phyloP scores from a whole-genome alignment of 2,113 vertebrate species.

The Delphinapterus leucas region DNA sequence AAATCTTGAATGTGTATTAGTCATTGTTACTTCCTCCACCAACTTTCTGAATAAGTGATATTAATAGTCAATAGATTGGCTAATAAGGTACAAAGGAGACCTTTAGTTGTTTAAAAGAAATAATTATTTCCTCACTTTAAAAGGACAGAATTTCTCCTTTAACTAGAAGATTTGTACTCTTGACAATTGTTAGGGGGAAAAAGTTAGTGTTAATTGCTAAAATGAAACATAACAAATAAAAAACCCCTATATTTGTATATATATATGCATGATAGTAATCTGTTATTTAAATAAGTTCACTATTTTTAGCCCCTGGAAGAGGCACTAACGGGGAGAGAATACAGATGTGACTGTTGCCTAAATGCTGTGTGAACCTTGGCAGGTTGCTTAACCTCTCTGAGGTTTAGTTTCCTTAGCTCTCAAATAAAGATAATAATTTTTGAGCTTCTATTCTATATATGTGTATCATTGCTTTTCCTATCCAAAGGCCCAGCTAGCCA shows the following conservation, averaged over 20 bases:
- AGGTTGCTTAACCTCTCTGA: background rate
- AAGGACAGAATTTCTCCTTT: background rate
- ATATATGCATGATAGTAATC: background rate
- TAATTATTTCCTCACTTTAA: background rate
- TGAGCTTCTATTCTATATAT: background rate
- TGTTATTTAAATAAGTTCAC: background rate
- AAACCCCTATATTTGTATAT: background rate
- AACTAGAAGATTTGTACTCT: background rate
- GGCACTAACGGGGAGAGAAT: background rate
- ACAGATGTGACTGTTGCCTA: background rate
- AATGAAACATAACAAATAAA: background rate
- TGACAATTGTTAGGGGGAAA: background rate
- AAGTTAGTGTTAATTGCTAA: background rate
- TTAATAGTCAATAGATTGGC: background rate
- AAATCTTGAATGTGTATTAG: background rate
- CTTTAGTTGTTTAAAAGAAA: slow-evolving; percentile 8
- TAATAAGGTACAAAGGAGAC: background rate
- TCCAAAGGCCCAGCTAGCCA: background rate
- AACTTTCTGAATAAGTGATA: background rate
- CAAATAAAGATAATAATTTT: background rate
- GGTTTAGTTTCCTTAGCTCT: background rate
- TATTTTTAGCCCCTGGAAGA: background rate
- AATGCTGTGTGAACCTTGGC: background rate
- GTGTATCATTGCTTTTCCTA: background rate
- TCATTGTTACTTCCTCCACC: background rate